Base-by-base conservation (phyloP, 1,140 invertebrate species). In the Paramacrobiotus metropolitanus region DNA sequence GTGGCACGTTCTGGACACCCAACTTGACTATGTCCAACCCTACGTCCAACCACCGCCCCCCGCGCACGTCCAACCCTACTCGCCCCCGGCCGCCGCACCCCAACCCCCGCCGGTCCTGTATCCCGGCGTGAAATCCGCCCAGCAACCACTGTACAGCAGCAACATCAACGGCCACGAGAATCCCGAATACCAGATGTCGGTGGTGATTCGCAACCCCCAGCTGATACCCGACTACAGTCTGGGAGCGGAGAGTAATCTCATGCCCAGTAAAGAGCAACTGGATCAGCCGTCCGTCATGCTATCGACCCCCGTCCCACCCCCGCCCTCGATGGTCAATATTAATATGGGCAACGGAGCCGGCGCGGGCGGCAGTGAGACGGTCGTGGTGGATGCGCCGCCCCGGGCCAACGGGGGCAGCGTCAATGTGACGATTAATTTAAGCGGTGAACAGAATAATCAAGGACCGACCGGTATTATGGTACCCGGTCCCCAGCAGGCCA, bases 111-210 rank as follows among this genome's bases (percentile, higher is more conserved):
- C 48, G 15, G 48, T 55, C 15, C 24, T 55, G 48, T 55, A 55
- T 28, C 48, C 48, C 48, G 48, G 48, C 48, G 28, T 20, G 24
- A 15, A 55, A 28, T 24, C 48, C 15, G 48, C 15, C 15, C 15
- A 55, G 15, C 48, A 55, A 28, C 15, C 48, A 15, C 28, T 15
- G 9, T 9, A 28, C 48, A 55, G 15, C 48, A 4, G 24, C 15
- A 55, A 55, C 48, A 55, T 55, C 48, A 55, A 55, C 24, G 48
- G 48, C 15, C 48, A 55, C 24, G 48, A 55, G 48, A 55, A 55
- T 24, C 48, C 48, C 4, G 48, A 55, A 15, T 55, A 55, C 24
- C 48, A 55, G 28, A 55, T 55, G 48, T 55, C 48, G 15, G 48
- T 55, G 24, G 48, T 55, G 15, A 55, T 55, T 24, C 48, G 48